phyloP scores from a whole-genome alignment of 1,140 invertebrate species.

The Phortica variegata region DNA sequence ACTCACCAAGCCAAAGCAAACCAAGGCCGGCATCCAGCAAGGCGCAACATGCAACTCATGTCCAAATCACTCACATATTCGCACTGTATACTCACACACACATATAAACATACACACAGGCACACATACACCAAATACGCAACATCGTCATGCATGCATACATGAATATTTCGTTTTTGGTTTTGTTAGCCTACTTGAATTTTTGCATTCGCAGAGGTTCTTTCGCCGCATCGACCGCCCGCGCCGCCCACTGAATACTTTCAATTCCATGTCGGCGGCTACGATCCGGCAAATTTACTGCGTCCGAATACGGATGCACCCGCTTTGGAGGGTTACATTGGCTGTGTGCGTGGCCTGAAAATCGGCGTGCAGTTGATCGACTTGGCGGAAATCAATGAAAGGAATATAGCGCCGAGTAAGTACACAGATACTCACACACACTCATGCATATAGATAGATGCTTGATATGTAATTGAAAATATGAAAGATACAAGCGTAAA shows the following conservation, averaged over 20 bases:
- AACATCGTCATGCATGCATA: constrained; percentile 5
- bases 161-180: too few relatives aligned
- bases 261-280: constrained; percentile 85
- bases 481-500: constrained; percentile 4
- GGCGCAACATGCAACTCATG: not conserved
- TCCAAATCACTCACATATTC: constrained; percentile 12
- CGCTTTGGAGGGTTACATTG: constrained; percentile 72
- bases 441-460: too few relatives aligned
- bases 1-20: constrained; percentile 23
- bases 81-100: constrained; percentile 50
- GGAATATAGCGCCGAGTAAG: constrained; percentile 71
- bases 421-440: constrained; percentile 27
- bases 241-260: constrained; percentile 83
- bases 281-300: constrained; percentile 72
- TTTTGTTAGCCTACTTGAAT: constrained; percentile 44
- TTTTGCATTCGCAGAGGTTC: constrained; percentile 67
- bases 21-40: too few relatives aligned
- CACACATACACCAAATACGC: constrained; percentile 10
- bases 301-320: constrained; percentile 62
- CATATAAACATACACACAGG: constrained; percentile 7
- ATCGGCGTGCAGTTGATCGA: constrained; percentile 79
- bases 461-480: too few relatives aligned
- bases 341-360: constrained; percentile 85
- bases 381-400: constrained; percentile 69
- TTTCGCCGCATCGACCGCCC: constrained; percentile 79